These are phyloP conservation scores for Diarsia dahlii DNA, from an alignment of 2,888 invertebrate species.

Conservation along the genomic window DNA sequence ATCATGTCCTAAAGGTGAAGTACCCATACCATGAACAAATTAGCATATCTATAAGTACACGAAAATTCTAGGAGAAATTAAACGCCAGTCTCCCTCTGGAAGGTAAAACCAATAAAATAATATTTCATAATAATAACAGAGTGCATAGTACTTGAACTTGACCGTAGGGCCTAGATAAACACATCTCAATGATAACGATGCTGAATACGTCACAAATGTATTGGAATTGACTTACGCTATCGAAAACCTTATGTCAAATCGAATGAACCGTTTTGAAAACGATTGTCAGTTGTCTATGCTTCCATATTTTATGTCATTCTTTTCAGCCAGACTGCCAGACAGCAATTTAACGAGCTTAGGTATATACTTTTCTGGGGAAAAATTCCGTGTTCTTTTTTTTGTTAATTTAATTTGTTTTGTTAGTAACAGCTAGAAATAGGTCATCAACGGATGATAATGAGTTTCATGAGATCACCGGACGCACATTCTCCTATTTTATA, in stretches of 20 bases:
- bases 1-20: not conserved
- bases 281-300: not conserved
- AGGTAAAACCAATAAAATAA: not conserved
- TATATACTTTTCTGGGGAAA: not conserved
- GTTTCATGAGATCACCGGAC: slow-evolving; percentile 70
- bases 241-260: not conserved
- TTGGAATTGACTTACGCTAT: not conserved
- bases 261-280: not conserved
- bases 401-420: slow-evolving; percentile 32
- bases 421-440: slow-evolving; percentile 53
- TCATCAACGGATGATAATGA: slow-evolving; percentile 67
- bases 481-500: slow-evolving; percentile 74
- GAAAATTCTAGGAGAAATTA: not conserved
- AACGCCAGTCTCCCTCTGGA: not conserved
- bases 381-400: not conserved
- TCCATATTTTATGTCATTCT: slow-evolving; percentile 15
- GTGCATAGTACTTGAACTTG: slow-evolving; percentile 21
- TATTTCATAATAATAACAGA: not conserved
- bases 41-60: not conserved
- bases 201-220: slow-evolving; percentile 1
- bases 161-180: slow-evolving; percentile 2
- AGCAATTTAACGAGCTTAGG: not conserved
- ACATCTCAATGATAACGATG: not conserved
- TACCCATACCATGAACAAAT: not conserved
- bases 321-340: not conserved